A percentile compares a stretch with the other conserved stretches of the same genome.
These are phyloP conservation scores for Sminthopsis crassicaudata DNA, from an alignment of 2,113 vertebrate species.

Conservation along the genomic window DNA sequence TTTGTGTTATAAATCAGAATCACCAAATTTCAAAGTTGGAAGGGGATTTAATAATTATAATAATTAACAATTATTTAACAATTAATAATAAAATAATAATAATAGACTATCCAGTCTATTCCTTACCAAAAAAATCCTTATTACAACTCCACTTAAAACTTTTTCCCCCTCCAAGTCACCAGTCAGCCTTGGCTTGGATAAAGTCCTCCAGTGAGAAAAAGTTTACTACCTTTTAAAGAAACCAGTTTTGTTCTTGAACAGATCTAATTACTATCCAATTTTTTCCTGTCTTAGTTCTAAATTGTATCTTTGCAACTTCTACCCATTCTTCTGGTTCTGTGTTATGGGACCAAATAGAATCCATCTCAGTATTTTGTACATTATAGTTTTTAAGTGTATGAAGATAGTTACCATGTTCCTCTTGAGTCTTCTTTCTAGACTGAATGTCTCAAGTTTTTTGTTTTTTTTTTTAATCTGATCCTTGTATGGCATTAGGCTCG, in stretches of 20 bases:
- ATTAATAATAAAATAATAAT: too few relatives aligned
- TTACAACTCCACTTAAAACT: background rate
- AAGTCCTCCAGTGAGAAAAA: background rate
- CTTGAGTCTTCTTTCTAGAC: background rate
- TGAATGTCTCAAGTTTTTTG: background rate
- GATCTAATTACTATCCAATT: background rate
- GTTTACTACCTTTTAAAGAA: background rate
- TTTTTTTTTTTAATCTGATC: background rate
- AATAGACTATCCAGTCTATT: background rate
- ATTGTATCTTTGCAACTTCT: background rate
- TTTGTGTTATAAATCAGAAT: background rate
- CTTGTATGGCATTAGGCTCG: background rate
- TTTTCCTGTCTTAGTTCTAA: background rate
- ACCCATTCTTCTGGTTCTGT: background rate
- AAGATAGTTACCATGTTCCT: background rate
- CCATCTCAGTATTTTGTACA: background rate
- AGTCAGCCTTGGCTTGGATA: background rate
- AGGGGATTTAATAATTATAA: background rate
- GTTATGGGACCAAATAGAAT: background rate
- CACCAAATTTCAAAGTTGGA: background rate
- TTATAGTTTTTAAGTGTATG: background rate
- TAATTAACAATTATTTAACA: too few relatives aligned
- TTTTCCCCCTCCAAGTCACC: background rate
- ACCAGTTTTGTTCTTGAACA: background rate
- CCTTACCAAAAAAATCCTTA: background rate